Conservation (phyloP, 2,113 vertebrate genomes). For the Phyllostomus hastatus region DNA sequence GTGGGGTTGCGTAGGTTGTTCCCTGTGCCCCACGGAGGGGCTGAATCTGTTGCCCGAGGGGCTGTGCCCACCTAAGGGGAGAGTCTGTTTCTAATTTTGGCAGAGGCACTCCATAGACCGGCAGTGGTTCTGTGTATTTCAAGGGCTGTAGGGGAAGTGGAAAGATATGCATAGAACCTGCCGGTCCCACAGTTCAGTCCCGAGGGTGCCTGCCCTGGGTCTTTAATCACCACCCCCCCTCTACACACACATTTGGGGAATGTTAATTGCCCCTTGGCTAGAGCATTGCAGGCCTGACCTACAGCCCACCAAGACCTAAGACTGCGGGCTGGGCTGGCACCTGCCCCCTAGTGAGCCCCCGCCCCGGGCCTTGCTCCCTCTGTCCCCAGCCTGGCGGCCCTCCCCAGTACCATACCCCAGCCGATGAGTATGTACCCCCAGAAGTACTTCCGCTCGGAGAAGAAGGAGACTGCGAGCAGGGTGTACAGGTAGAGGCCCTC, state of each 20-base stretch:
- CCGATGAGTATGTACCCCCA: constrained; percentile 98
- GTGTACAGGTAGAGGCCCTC: constrained; percentile 96
- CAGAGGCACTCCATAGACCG: background rate
- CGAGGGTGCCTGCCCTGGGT: background rate
- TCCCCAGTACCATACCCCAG: constrained; percentile 88
- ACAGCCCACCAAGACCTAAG: background rate
- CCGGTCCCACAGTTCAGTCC: background rate
- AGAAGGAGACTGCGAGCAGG: constrained; percentile 94
- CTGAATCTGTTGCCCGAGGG: background rate
- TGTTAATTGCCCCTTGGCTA: background rate
- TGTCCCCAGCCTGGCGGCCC: constrained; percentile 36
- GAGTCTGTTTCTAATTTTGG: background rate
- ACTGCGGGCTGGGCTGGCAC: background rate
- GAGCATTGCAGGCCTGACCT: background rate
- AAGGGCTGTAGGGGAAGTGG: background rate
- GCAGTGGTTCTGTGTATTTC: background rate
- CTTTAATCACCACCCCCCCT: too few species aligned
- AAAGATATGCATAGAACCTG: background rate
- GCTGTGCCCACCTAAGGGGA: background rate
- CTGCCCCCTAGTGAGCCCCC: background rate
- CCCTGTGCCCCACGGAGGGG: background rate
- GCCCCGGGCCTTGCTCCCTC: background rate
- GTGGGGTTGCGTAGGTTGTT: fast-evolving
- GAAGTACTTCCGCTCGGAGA: constrained; percentile 97
- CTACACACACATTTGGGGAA: background rate